Evolutionary conservation across 2,113 vertebrate species (phyloP).

Genomic region (Pitta sordida): DNA sequence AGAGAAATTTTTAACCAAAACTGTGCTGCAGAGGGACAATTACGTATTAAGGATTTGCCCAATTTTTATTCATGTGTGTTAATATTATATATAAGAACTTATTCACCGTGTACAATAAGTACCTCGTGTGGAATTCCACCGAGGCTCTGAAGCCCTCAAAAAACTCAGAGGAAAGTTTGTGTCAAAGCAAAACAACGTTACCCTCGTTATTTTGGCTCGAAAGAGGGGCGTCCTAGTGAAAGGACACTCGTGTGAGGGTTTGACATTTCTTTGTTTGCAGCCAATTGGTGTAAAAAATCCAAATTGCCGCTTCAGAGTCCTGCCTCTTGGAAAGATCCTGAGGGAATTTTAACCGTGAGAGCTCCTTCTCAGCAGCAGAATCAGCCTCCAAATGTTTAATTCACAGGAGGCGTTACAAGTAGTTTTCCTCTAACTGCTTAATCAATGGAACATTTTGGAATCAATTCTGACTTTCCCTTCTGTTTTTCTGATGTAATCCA

Average conservation of each 20-base stretch:
- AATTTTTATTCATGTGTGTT: background rate
- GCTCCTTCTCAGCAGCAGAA: background rate
- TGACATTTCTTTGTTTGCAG: background rate
- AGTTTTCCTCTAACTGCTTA: background rate
- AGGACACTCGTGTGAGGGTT: background rate
- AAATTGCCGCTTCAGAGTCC: background rate
- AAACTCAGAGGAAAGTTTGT: background rate
- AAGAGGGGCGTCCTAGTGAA: background rate
- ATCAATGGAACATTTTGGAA: background rate
- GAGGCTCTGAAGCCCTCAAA: background rate
- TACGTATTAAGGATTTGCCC: background rate
- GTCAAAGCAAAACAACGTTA: background rate
- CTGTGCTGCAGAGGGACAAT: background rate
- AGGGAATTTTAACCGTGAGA: background rate
- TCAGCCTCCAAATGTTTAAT: background rate
- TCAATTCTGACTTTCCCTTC: background rate
- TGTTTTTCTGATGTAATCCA: background rate
- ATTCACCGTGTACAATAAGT: background rate
- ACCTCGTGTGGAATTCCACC: conserved; percentile 29
- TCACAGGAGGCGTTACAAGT: background rate
- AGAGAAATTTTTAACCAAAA: background rate
- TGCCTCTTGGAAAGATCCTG: background rate
- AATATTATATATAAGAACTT: background rate
- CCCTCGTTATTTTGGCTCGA: background rate
- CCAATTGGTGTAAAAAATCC: background rate